These are phyloP conservation scores for Puntigrus tetrazona DNA, from an alignment of 2,113 vertebrate species.

Conservation along the genomic window DNA sequence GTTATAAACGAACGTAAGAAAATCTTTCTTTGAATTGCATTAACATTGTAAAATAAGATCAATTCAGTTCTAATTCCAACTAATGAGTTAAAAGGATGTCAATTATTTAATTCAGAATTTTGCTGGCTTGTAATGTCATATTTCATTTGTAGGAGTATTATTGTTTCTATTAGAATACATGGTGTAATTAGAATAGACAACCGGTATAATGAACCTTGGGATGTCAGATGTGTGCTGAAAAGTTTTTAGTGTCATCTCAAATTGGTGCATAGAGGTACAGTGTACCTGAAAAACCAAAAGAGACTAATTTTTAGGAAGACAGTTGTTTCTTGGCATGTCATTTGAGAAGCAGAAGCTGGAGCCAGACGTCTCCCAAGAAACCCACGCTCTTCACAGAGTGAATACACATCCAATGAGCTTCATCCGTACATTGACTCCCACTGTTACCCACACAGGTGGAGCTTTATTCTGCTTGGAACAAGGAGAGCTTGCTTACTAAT, in stretches of 20 bases:
- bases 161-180: background rate
- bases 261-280: background rate
- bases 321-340: background rate
- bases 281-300: background rate
- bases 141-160: background rate
- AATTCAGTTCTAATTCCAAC: background rate
- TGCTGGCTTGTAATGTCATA: background rate
- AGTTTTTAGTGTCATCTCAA: background rate
- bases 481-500: conserved; percentile 16
- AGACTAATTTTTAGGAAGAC: background rate
- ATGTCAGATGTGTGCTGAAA: background rate
- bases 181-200: background rate
- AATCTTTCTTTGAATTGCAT: background rate
- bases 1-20: no score
- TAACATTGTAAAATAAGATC: background rate
- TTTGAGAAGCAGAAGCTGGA: background rate
- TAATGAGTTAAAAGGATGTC: background rate
- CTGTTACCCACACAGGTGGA: conserved; percentile 14
- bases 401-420: conserved; percentile 19
- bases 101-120: background rate
- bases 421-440: conserved; percentile 10
- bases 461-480: conserved; percentile 11
- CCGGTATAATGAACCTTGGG: background rate
- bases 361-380: conserved; percentile 31
- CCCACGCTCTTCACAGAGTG: background rate